Base-by-base conservation (phyloP, 2,888 invertebrate genomes). In the Tetragnatha montana region DNA sequence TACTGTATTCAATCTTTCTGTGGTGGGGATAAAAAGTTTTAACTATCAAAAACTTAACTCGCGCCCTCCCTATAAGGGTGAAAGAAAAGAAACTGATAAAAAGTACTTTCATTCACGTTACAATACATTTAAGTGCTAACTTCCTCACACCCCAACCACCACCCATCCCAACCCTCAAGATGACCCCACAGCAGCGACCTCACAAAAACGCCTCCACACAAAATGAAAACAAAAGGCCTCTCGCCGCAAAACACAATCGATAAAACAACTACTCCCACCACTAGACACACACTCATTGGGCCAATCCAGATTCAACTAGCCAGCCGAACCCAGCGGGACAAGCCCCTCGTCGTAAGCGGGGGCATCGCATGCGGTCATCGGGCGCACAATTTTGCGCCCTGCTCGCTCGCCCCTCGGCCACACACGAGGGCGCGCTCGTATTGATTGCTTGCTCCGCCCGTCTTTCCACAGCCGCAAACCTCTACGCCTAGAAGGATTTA, bases 331-430 rank as follows among this genome's bases (percentile, higher is more conserved):
- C 80, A 80, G 71, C 19, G 21, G 81, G 35, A 10, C 12, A 10
- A 12, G 49, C 70, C 49, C 70, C 80, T 69, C 60, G 22, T 17
- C 35, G n/a, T 51, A 19, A 80, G 60, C n/a, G 47, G 69, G 49
- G 69, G 12, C 70, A 19, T 19, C 70, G 47, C 49, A 70, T 71
- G 60, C 82, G 49, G 69, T 21, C 70, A 19, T 19, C 70, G 47
- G 71, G 70, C 81, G 60, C 82, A 60, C 74, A 51, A 82, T 73
- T 82, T 82, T 82, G 82, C 74, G 73, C 82, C 50, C 74, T 74
- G 60, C 74, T 82, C 74, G 60, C 74, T 74, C 60, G 69, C 47
- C 69, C 80, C 21, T 60, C 50, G 60, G 60, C 17, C 82, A 82
- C 74, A 74, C 82, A 82, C 74, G 51, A 70, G 73, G 73, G 73